Evolutionary conservation across 2,113 vertebrate genomes (phyloP).

Genomic region (Sylvilagus bachmani): DNA sequence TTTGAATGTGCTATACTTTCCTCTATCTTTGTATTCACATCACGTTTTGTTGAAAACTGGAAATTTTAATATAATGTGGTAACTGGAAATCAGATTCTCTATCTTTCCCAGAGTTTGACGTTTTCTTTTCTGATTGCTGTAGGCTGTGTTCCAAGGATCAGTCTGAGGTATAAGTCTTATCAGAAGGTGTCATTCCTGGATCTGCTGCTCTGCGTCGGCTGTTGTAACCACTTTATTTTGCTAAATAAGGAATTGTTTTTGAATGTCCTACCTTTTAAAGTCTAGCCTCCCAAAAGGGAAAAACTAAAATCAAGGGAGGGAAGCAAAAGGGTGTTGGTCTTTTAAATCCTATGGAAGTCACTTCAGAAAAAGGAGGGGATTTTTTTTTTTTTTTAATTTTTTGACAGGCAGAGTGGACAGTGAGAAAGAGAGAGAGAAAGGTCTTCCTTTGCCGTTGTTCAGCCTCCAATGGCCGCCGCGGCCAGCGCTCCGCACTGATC

Average conservation of each 20-base stretch:
- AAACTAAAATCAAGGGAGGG: background rate
- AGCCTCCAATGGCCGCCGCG: no score
- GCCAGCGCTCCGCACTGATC: no score
- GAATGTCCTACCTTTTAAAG: background rate
- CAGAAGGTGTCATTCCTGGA: background rate
- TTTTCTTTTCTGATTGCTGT: background rate
- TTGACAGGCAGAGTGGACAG: no score
- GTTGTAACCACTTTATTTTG: background rate
- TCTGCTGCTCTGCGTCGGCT: background rate
- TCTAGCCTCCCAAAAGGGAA: background rate
- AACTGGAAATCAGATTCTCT: background rate
- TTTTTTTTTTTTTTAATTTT: no score
- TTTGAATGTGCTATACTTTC: background rate
- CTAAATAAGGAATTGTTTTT: background rate
- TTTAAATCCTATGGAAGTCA: background rate
- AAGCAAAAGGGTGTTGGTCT: background rate
- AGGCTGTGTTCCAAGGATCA: background rate
- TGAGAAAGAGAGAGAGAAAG: no score
- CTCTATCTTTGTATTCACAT: background rate
- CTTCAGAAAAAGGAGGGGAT: background rate
- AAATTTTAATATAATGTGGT: background rate
- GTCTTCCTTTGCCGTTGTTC: no score
- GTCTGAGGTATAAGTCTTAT: background rate
- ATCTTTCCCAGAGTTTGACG: background rate
- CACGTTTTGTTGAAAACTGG: background rate